Evolutionary conservation across 1,140 invertebrate species (phyloP).

Genomic region (Arion vulgaris): DNA sequence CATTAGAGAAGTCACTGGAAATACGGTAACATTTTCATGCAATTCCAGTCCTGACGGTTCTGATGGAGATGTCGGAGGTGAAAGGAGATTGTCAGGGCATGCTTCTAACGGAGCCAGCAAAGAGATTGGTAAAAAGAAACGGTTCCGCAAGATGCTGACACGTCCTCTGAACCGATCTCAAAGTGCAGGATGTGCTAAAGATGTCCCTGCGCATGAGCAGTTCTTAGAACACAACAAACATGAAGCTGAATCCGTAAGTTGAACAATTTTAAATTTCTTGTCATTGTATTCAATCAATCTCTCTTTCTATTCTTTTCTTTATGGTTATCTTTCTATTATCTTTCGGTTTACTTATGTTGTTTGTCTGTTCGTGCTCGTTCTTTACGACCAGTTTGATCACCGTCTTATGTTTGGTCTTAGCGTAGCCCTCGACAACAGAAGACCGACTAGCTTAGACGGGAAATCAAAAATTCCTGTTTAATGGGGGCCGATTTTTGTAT

Average conservation of each 20-base stretch:
- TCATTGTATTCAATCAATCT: too few relatives aligned
- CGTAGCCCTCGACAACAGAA: too few relatives aligned
- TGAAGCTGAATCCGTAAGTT: conserved; percentile 65
- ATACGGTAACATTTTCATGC: conserved; percentile 44
- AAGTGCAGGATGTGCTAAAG: conserved; percentile 72
- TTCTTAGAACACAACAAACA: conserved; percentile 60
- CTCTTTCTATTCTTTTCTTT: too few relatives aligned
- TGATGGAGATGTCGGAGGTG: conserved; percentile 30
- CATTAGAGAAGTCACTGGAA: background rate
- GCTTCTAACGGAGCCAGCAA: background rate
- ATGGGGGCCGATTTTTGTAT: too few relatives aligned
- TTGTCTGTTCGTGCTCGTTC: too few relatives aligned
- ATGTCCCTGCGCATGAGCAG: conserved; percentile 69
- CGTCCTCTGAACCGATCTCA: conserved; percentile 70
- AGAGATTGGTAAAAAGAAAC: conserved; percentile 46
- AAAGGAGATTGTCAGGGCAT: conserved; percentile 15
- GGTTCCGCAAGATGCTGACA: conserved; percentile 63
- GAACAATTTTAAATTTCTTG: too few relatives aligned
- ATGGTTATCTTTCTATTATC: too few relatives aligned
- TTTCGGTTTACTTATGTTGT: too few relatives aligned
- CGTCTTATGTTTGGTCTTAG: too few relatives aligned
- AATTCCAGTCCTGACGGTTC: conserved; percentile 45
- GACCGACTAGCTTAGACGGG: too few relatives aligned
- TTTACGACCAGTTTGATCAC: too few relatives aligned
- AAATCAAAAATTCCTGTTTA: too few relatives aligned